Evolutionary conservation across 2,888 invertebrate genomes (phyloP).

Genomic region (Polyommatus iphigenia): DNA sequence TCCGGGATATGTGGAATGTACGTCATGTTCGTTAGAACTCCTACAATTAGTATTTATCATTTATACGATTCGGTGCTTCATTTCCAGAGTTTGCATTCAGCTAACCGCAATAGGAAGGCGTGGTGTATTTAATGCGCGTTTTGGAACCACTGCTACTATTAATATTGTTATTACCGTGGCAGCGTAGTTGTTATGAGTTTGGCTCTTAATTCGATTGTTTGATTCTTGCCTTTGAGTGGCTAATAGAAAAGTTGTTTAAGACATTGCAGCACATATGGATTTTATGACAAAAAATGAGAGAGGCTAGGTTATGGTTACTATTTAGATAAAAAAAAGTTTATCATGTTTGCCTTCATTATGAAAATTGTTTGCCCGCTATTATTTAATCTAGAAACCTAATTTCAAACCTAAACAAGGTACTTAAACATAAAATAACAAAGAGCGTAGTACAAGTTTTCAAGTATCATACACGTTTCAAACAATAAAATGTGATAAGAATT

Average conservation of each 20-base stretch:
- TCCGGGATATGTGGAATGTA: conserved; percentile 5
- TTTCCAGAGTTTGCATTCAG: neutral
- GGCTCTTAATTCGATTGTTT: neutral
- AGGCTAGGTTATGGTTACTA: too few relatives aligned
- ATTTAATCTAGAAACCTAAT: neutral
- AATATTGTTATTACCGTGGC: neutral
- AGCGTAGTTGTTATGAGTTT: neutral
- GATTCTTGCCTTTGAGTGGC: neutral
- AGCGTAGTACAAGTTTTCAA: neutral
- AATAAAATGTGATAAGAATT: conserved; percentile 28
- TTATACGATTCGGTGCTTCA: conserved; percentile 1
- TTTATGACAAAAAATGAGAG: too few relatives aligned
- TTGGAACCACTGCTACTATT: neutral
- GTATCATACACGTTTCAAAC: conserved; percentile 1
- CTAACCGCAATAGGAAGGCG: neutral
- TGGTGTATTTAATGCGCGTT: neutral
- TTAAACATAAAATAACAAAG: neutral
- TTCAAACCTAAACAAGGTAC: neutral
- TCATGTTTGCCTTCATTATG: neutral
- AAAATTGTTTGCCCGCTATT: neutral
- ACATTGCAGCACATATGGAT: too few relatives aligned
- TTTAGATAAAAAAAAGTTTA: neutral
- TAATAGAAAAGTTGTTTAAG: too few relatives aligned
- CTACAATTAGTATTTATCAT: neutral
- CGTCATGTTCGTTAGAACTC: neutral